These are phyloP conservation scores for Channallabes apus DNA, from an alignment of 2,797 vertebrate species.

Conservation along the genomic window DNA sequence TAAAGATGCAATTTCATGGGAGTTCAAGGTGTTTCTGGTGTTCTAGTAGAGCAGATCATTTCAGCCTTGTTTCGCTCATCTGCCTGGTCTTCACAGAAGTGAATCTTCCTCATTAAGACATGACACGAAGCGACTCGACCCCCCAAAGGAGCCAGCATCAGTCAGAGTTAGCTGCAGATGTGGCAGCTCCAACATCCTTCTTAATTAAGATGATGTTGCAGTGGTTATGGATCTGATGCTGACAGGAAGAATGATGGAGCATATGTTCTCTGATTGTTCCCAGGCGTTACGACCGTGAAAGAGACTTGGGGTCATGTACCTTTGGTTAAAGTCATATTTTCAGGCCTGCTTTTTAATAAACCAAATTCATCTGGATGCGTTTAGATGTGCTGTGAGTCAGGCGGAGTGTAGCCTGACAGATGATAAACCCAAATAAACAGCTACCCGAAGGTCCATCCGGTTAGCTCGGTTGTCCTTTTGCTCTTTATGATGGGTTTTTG, in stretches of 20 bases:
- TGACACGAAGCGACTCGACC: background rate
- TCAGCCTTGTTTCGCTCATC: background rate
- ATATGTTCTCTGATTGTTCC: constrained; percentile 1
- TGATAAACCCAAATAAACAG: background rate
- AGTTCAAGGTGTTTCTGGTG: background rate
- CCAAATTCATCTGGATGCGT: constrained; percentile 8
- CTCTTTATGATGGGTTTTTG: background rate
- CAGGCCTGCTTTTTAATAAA: constrained; percentile 12
- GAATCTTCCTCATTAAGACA: background rate
- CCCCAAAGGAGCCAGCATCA: background rate
- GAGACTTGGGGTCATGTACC: background rate
- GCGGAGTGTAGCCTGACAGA: background rate
- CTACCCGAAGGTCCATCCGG: background rate
- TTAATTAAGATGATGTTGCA: constrained; percentile 35
- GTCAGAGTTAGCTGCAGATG: constrained; percentile 15
- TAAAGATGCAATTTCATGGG: background rate
- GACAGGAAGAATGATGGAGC: background rate
- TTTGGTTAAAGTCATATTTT: constrained; percentile 10
- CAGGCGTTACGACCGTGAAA: background rate
- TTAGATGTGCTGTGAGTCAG: background rate
- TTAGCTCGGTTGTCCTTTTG: background rate
- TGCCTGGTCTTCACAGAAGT: background rate
- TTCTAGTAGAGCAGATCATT: background rate
- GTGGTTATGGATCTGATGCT: background rate
- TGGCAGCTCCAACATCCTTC: constrained; percentile 24